Conservation (phyloP, 2,113 vertebrate genomes). For the Anolis carolinensis region DNA sequence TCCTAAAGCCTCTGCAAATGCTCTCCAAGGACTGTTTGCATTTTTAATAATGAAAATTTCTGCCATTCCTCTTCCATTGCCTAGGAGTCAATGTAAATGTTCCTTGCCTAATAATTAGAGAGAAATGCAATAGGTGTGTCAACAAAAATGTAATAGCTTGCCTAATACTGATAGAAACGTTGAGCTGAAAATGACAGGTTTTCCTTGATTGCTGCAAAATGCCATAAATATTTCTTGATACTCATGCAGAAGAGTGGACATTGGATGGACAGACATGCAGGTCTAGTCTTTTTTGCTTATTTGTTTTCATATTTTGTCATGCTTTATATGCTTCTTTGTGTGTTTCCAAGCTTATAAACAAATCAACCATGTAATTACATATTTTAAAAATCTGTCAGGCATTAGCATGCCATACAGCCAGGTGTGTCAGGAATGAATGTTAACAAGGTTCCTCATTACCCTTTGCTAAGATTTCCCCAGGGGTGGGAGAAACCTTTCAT, state of each 20-base stretch:
- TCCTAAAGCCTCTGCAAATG: not conserved
- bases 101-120: not conserved
- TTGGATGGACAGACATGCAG: not conserved
- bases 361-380: not conserved
- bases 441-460: not conserved
- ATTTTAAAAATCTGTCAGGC: not conserved
- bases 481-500: not conserved
- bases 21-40: not conserved
- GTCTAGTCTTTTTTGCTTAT: not conserved
- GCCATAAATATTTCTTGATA: not conserved
- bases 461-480: constrained; percentile 2
- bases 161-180: not conserved
- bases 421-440: constrained; percentile 16
- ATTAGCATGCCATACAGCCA: not conserved
- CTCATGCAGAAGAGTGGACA: not conserved
- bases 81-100: not conserved
- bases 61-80: not conserved
- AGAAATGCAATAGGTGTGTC: not conserved
- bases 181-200: too few species aligned
- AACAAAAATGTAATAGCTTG: not conserved
- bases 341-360: not conserved
- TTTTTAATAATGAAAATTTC: not conserved
- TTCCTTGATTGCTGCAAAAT: not conserved
- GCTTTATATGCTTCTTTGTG: not conserved
- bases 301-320: not conserved